Conservation (phyloP, 2,888 invertebrate species). For the Nasonovia ribisnigri region DNA sequence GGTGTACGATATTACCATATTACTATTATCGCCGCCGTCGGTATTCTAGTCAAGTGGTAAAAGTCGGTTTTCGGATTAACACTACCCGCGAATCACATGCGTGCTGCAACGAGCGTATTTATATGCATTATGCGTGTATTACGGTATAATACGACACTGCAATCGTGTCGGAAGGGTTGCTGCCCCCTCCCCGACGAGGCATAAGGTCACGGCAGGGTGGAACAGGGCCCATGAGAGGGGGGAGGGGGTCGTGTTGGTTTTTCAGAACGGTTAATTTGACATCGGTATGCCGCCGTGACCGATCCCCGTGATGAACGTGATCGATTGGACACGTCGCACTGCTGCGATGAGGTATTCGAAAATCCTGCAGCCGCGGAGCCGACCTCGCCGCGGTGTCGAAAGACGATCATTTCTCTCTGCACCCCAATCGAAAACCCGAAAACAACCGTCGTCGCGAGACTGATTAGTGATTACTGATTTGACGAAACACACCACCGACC, state of each 20-base stretch:
- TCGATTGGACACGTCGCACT: conserved; percentile 30
- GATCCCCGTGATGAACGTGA: conserved; percentile 42
- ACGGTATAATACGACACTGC: neutral
- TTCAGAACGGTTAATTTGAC: conserved; percentile 49
- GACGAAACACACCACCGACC: neutral
- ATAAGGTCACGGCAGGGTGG: neutral
- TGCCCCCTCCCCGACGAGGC: neutral
- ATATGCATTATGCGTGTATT: neutral
- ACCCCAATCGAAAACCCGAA: neutral
- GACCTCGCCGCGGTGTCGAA: neutral
- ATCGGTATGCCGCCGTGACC: conserved; percentile 53
- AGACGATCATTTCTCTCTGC: conserved; percentile 21
- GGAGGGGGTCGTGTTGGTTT: conserved; percentile 36
- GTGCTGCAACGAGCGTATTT: neutral
- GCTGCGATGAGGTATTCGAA: conserved; percentile 7
- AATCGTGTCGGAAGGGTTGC: neutral
- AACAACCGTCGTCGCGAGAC: conserved; percentile 10
- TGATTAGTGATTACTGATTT: neutral
- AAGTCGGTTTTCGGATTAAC: conserved; percentile 35
- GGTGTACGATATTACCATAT: neutral
- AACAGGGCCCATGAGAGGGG: no score
- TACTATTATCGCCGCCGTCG: neutral
- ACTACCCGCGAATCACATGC: neutral
- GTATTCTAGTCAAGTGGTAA: conserved; percentile 15
- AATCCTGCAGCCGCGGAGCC: neutral